Evolutionary conservation across 2,113 vertebrate genomes (phyloP), one percentile per base, ranked within the genome.

Genomic region (Haplotaxodon microlepis): DNA sequence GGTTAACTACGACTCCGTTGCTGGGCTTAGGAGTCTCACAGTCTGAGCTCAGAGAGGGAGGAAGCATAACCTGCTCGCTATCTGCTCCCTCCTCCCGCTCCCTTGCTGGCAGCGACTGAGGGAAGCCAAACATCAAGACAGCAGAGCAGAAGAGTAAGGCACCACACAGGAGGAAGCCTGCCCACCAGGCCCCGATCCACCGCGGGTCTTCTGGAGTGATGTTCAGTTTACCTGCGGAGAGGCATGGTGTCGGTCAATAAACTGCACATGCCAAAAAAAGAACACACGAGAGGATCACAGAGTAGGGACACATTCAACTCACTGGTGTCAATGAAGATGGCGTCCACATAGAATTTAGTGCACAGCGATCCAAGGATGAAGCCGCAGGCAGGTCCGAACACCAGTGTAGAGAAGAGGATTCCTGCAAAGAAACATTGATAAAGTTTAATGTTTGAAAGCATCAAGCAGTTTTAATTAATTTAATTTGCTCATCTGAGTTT

Each of bases 101-200:
- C 79, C 87, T 95, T 0, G 87, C 92, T 9, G 97, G 94, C 93
- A 99, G 96, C 3, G 98, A 98, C 95, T 99, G 97, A 7, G 99
- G 99, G 93, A 99, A 99, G 40, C 98, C 98, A 5, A 99, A 99
- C 99, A 99, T 99, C 31, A 97, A 93, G 90, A 99, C 95, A 56
- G 99, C 97, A 0, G 98, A 99, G 97, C 97, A 98, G 94, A 99
- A 99, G 90, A 99, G 98, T 96, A 99, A 98, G 97, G 97, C 99
- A 96, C 98, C 98, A 5, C 98, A 99, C 89, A 99, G 97, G 91
- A 99, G 98, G 94, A 99, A 99, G 93, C 99, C 98, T 1, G 96
- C 98, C 99, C 99, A 99, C 99, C 99, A 99, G 14, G 98, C 99
- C 78, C 99, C 99, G 2, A 99, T 99, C 99, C 99, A 99, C 54